Conservation (phyloP, 1,140 invertebrate species). For the Telenomus remus region DNA sequence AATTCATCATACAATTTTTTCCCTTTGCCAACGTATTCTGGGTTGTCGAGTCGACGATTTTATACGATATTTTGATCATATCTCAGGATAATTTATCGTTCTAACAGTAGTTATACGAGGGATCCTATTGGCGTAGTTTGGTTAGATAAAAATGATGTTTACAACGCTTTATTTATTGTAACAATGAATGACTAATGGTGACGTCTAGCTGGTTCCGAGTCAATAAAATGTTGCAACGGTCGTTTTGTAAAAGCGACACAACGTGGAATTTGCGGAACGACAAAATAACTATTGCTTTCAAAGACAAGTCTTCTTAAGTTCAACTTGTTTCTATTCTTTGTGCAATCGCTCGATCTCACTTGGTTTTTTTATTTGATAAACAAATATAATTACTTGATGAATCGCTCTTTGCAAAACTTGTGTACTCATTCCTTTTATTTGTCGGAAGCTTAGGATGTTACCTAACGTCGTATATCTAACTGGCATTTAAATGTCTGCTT, state of each 20-base stretch:
- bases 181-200: constrained; percentile 34
- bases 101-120: constrained; percentile 33
- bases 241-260: constrained; percentile 15
- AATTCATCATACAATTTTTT: constrained; percentile 29
- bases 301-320: no score
- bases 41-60: constrained; percentile 35
- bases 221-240: constrained; percentile 16
- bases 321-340: no score
- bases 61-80: constrained; percentile 48
- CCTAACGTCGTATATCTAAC: no score
- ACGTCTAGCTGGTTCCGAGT: constrained; percentile 15
- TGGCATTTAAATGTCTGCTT: no score
- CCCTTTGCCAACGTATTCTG: constrained; percentile 2
- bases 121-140: constrained; percentile 35
- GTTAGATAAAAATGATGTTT: constrained; percentile 32
- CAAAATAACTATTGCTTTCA: no score
- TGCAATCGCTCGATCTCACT: no score
- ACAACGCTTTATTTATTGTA: constrained; percentile 28
- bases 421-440: no score
- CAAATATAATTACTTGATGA: no score
- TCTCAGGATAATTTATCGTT: constrained; percentile 47
- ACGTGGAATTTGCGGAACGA: no score
- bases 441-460: no score
- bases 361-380: no score
- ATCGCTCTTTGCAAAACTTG: no score